Percentiles rank a stretch among this genome's conserved stretches.
These are phyloP conservation scores for Leptinotarsa undecemlineata DNA, from an alignment of 1,140 invertebrate species.

Conservation along the genomic window DNA sequence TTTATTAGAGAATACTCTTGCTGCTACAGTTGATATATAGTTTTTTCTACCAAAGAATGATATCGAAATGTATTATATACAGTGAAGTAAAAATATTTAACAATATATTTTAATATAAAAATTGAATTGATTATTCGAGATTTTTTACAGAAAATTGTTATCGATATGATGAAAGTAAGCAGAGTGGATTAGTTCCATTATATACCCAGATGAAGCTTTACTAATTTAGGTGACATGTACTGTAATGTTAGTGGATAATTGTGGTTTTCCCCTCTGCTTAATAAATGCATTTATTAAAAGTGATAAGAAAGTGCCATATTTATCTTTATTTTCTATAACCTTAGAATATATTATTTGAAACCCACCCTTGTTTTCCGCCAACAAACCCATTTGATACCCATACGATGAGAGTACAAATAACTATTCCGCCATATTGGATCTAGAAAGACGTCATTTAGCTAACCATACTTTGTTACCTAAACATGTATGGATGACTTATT, in stretches of 20 bases:
- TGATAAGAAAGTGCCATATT: conserved; percentile 3
- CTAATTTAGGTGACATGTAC: too few relatives aligned
- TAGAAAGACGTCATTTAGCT: too few relatives aligned
- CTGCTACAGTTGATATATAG: neutral
- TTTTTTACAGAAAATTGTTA: neutral
- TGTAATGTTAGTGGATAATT: neutral
- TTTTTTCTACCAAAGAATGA: conserved; percentile 6
- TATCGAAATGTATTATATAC: neutral
- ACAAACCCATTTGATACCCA: too few relatives aligned
- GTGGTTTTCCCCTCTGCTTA: neutral
- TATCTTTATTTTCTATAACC: neutral
- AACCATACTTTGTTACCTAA: too few relatives aligned
- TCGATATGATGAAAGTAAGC: neutral
- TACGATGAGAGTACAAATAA: too few relatives aligned
- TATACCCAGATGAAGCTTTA: neutral
- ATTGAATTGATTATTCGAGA: neutral
- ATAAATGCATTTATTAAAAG: neutral
- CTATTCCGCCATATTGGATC: too few relatives aligned
- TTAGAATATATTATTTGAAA: neutral
- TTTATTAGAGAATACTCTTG: neutral
- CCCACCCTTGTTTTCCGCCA: too few relatives aligned
- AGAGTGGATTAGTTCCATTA: neutral
- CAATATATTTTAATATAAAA: neutral
- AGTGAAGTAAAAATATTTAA: neutral
- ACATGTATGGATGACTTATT: too few relatives aligned